A percentile compares a stretch with the other conserved stretches of the same genome.
phyloP scores from a whole-genome alignment of 2,113 vertebrate species.

The Noturus placidus region DNA sequence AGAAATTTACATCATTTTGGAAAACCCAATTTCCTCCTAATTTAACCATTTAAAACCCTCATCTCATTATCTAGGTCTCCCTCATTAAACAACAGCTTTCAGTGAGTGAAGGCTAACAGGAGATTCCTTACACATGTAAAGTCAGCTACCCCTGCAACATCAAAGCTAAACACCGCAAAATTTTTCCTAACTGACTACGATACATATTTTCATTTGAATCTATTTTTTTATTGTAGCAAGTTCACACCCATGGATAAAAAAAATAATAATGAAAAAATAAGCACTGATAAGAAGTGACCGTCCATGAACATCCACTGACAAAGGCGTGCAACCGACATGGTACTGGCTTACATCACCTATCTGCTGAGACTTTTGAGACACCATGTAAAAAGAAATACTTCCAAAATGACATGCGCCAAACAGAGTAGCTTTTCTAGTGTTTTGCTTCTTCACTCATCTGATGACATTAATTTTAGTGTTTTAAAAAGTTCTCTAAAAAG shows the following conservation, averaged over 20 bases:
- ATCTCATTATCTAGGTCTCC: not conserved
- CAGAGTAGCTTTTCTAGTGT: not conserved
- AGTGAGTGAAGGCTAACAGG: not conserved
- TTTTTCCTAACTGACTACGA: too few relatives aligned
- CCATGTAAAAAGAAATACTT: too few relatives aligned
- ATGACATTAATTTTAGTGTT: not conserved
- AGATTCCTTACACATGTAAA: not conserved
- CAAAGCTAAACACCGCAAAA: not conserved
- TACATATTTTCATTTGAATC: not conserved
- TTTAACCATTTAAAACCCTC: not conserved
- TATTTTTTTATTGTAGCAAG: not conserved
- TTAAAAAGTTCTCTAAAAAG: not conserved
- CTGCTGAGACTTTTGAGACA: too few relatives aligned
- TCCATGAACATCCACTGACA: too few relatives aligned
- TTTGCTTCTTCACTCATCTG: not conserved
- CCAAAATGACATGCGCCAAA: not conserved
- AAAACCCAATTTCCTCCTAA: not conserved
- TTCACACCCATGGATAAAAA: not conserved
- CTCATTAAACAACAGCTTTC: not conserved
- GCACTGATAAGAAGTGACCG: too few relatives aligned
- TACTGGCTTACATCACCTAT: too few relatives aligned
- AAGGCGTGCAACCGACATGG: too few relatives aligned
- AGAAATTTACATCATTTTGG: not conserved
- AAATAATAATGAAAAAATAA: not conserved
- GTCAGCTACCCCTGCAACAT: not conserved